Conservation (phyloP, 2,888 invertebrate species). For the Lapara coniferarum region DNA sequence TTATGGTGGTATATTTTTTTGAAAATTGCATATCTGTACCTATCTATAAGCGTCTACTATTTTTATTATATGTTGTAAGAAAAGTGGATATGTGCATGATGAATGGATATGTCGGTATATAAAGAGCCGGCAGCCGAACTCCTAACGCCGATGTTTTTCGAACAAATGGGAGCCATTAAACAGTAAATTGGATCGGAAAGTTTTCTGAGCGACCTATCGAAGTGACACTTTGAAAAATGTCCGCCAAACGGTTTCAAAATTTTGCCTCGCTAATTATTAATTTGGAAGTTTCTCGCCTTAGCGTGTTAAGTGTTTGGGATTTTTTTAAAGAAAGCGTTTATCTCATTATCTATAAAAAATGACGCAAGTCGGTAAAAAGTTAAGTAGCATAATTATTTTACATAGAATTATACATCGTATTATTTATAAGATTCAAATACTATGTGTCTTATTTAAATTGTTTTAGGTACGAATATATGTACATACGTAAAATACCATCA, state of each 20-base stretch:
- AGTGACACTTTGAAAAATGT: conserved; percentile 31
- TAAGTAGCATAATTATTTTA: no score
- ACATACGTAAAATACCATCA: no score
- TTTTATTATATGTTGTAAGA: no score
- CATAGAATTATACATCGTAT: no score
- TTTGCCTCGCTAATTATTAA: conserved; percentile 18
- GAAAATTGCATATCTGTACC: no score
- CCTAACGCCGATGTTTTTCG: conserved; percentile 53
- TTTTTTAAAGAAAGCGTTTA: neutral
- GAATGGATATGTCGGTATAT: neutral
- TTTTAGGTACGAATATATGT: no score
- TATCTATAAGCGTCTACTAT: no score
- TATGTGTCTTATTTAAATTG: no score
- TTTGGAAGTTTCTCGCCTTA: conserved; percentile 16
- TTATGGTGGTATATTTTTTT: no score
- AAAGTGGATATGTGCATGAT: neutral
- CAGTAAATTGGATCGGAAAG: conserved; percentile 68
- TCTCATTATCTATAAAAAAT: no score
- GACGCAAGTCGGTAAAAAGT: no score
- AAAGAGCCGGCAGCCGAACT: conserved; percentile 27
- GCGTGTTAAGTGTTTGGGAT: neutral
- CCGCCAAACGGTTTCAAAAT: conserved; percentile 22
- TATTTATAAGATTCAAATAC: no score
- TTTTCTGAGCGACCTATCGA: conserved; percentile 41
- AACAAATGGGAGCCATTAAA: conserved; percentile 71